Base-by-base conservation (phyloP, 2,888 invertebrate species). In the Drosophila histrio region DNA sequence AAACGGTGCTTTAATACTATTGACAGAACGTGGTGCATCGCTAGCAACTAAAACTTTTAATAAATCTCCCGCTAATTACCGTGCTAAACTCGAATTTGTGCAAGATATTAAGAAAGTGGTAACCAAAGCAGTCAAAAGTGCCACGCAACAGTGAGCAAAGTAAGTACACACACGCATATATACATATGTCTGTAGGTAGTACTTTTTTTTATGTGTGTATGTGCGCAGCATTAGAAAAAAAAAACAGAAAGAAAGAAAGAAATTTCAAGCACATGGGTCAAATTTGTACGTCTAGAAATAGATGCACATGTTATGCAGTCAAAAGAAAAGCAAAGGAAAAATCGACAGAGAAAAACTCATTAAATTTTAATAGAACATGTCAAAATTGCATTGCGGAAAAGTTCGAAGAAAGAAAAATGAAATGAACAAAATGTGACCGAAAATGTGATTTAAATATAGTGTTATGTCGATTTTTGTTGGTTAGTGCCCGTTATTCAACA, bases 241-340 rank as follows among this genome's bases (percentile, higher is more conserved):
- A 15, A 1, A 34, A 26, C n/a, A 41, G n/a, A 41, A 19, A 39
- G 36, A 17, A 46, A 19, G 38, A 41, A 46, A 53, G 15, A 60
- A 53, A 52, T 50, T 43, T 49, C 52, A 62, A 79, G 75, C 78
- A 79, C 81, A 76, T 79, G 70, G 76, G 59, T 61, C 57, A 71
- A 71, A 64, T 66, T 65, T 70, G 61, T 60, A 46, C 2, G 65
- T 72, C 80, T 75, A 64, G 58, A 80, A 83, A 77, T 80, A 83
- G 77, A 60, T 62, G 54, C 62, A 65, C 63, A 63, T 65, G 81
- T 78, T 78, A 81, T 81, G 82, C 76, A 76, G 57, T 64, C 52
- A 17, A 41, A 64, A 28, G 34, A 49, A 60, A 52, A 50, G 9
- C 2, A 41, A 49, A 13, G 47, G n/a, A n/a, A 34, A 59, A 32